Conservation (phyloP, 2,888 invertebrate species). For the Chrysolina haemoptera region DNA sequence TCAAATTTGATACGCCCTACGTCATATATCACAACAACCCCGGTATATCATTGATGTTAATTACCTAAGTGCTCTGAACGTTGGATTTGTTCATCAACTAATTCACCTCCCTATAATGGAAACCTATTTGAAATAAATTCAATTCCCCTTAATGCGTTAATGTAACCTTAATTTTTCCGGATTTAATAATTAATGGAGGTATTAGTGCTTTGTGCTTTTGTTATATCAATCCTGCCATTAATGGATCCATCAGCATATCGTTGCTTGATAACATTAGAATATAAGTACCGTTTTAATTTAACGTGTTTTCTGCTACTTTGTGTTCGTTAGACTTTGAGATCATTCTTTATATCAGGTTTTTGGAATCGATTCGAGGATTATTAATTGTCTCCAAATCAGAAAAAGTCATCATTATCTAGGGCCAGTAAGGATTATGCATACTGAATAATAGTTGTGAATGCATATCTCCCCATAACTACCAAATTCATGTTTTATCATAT, state of each 20-base stretch:
- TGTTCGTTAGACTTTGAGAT: not conserved
- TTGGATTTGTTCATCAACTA: conserved; percentile 32
- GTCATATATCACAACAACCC: not conserved
- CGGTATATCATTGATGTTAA: conserved; percentile 10
- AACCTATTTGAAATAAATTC: conserved; percentile 40
- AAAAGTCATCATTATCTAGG: no score
- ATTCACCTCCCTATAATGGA: conserved; percentile 31
- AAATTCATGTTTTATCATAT: no score
- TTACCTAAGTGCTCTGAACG: conserved; percentile 8
- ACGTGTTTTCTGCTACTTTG: conserved; percentile 6
- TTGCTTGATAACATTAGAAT: conserved; percentile 31
- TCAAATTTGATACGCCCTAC: not conserved
- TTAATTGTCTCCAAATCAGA: no score
- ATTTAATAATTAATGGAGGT: conserved; percentile 41
- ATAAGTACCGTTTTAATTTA: conserved; percentile 14
- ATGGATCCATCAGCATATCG: conserved; percentile 42
- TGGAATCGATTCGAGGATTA: no score
- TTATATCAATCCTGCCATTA: conserved; percentile 43
- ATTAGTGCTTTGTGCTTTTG: conserved; percentile 47
- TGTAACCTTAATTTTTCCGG: conserved; percentile 43
- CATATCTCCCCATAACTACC: no score
- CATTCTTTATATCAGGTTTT: no score
- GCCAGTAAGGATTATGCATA: no score
- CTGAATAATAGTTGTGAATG: no score
- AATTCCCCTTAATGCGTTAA: conserved; percentile 45